phyloP scores from a whole-genome alignment of 2,888 invertebrate genomes.

The Sinotaia quadrata region DNA sequence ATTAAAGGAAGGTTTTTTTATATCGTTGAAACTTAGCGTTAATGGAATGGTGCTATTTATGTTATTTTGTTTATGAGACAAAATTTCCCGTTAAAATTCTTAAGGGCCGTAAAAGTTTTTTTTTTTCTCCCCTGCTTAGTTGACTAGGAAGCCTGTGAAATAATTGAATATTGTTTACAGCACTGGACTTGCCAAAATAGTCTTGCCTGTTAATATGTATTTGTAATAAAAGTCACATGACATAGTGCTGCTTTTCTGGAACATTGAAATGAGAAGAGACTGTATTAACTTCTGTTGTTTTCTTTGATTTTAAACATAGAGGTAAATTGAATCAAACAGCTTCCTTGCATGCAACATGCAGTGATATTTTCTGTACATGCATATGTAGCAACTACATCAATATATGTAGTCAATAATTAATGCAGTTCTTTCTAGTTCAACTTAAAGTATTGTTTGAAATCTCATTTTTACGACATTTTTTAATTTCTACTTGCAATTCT shows the following conservation, averaged over 20 bases:
- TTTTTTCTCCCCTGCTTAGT: too few relatives aligned
- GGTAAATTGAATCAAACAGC: background rate
- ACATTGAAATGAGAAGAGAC: too few relatives aligned
- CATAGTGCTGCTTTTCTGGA: too few relatives aligned
- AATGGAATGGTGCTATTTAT: constrained; percentile 27
- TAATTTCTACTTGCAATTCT: constrained; percentile 34
- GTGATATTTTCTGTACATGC: constrained; percentile 13
- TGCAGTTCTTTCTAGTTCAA: constrained; percentile 23
- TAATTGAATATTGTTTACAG: too few relatives aligned
- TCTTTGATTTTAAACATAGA: too few relatives aligned
- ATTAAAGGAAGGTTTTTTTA: too few relatives aligned
- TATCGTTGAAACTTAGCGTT: too few relatives aligned
- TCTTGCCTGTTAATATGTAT: constrained; percentile 59
- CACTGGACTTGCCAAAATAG: constrained; percentile 52
- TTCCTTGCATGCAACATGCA: background rate
- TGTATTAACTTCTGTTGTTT: too few relatives aligned
- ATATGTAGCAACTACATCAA: constrained; percentile 12
- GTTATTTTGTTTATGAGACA: constrained; percentile 14
- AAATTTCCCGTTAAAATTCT: constrained; percentile 17
- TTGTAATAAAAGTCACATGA: too few relatives aligned
- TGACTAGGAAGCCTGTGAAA: too few relatives aligned
- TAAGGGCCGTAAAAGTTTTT: too few relatives aligned
- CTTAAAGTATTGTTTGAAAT: constrained; percentile 28
- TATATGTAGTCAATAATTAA: background rate
- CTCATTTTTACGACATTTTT: constrained; percentile 32